Evolutionary conservation across 2,113 vertebrate genomes (phyloP).

Genomic region (Passer montanus): DNA sequence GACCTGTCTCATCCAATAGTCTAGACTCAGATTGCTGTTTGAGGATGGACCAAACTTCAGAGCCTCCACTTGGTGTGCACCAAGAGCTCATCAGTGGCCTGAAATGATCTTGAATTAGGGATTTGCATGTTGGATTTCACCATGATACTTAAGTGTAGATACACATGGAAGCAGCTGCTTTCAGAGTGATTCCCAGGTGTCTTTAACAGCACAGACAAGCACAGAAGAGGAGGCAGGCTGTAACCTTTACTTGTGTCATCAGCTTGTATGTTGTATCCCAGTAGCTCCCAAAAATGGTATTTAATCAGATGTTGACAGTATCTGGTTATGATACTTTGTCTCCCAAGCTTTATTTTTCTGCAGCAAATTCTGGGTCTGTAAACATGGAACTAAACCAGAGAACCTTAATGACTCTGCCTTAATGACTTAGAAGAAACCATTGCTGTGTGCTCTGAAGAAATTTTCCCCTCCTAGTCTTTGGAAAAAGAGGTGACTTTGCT

Average conservation of each 20-base stretch:
- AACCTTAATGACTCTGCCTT: neutral
- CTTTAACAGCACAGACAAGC: neutral
- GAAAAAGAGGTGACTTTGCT: neutral
- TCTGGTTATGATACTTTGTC: neutral
- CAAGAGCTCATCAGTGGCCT: neutral
- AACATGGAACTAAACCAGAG: neutral
- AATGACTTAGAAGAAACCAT: neutral
- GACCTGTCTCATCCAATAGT: neutral
- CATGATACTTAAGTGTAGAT: neutral
- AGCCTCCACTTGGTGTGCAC: neutral
- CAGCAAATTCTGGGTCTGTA: neutral
- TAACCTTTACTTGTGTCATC: neutral
- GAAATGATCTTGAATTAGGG: neutral
- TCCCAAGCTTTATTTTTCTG: neutral
- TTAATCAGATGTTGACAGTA: neutral
- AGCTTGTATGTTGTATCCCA: neutral
- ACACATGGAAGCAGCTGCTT: neutral
- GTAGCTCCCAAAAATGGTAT: neutral
- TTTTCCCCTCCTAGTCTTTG: rapidly evolving
- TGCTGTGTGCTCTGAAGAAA: neutral
- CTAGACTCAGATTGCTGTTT: neutral
- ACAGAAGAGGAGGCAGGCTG: neutral
- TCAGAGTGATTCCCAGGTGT: neutral
- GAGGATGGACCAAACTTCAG: neutral
- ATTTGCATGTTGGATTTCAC: neutral